phyloP scores from a whole-genome alignment of 2,797 vertebrate species.

The Crenichthys baileyi region DNA sequence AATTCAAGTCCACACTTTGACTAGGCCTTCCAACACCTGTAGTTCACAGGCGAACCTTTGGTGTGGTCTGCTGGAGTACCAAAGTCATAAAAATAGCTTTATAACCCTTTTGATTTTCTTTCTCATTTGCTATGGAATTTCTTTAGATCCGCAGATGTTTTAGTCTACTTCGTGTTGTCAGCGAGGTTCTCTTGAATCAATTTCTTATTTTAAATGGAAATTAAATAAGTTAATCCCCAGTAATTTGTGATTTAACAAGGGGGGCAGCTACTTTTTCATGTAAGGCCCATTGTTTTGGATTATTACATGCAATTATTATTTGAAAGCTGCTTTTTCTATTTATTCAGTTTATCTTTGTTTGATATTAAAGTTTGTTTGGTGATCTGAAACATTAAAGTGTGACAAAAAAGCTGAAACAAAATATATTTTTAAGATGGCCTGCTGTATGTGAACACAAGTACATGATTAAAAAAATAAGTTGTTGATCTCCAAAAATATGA shows the following conservation, averaged over 20 bases:
- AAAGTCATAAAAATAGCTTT: not conserved
- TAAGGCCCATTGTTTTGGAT: not conserved
- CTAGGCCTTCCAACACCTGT: not conserved
- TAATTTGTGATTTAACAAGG: not conserved
- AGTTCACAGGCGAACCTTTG: not conserved
- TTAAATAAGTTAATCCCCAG: not conserved
- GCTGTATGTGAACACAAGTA: not conserved
- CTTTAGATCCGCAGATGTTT: not conserved
- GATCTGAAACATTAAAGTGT: not conserved
- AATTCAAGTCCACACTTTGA: not conserved
- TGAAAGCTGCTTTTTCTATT: not conserved
- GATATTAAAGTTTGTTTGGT: not conserved
- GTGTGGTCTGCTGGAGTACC: not conserved
- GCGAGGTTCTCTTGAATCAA: not conserved
- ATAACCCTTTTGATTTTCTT: not conserved
- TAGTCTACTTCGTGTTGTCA: not conserved
- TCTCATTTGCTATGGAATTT: not conserved
- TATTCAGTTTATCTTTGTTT: not conserved
- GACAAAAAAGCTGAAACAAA: not conserved
- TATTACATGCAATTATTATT: not conserved
- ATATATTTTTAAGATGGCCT: not conserved
- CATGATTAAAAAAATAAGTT: not conserved
- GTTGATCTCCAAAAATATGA: not conserved
- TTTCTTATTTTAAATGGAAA: not conserved
- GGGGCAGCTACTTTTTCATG: not conserved